phyloP scores from a whole-genome alignment of 2,888 invertebrate genomes.

The Smittia sp. region DNA sequence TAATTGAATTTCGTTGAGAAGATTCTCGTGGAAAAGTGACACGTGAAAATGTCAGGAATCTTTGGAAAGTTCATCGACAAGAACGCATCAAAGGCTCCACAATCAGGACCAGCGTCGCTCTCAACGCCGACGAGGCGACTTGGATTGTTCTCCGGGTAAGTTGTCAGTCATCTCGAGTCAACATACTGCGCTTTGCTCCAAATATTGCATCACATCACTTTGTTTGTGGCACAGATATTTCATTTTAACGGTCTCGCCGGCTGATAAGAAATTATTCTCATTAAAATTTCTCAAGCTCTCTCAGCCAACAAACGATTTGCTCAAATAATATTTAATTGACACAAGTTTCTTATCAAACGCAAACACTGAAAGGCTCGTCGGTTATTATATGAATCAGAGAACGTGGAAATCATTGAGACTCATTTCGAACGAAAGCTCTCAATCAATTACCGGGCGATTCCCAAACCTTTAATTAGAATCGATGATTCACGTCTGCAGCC shows the following conservation, averaged over 20 bases:
- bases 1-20: not conserved
- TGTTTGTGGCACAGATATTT: not conserved
- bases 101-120: conserved; percentile 27
- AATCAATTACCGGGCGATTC: not conserved
- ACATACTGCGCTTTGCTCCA: not conserved
- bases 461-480: conserved; percentile 8
- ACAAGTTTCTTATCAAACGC: not conserved
- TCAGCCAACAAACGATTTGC: not conserved
- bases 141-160: conserved; percentile 35
- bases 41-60: conserved; percentile 31
- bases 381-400: not conserved
- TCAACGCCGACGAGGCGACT: conserved; percentile 32
- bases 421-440: too few relatives aligned
- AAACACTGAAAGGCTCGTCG: not conserved
- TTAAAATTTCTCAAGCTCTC: not conserved
- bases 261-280: not conserved
- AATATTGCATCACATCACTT: conserved; percentile 8
- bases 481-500: not conserved
- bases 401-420: too few relatives aligned
- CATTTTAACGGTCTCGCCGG: not conserved
- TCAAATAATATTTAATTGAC: too few relatives aligned
- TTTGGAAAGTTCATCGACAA: conserved; percentile 31
- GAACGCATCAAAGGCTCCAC: conserved; percentile 4
- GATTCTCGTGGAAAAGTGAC: not conserved
- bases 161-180: not conserved